Percentiles rank a stretch among this genome's conserved stretches.
phyloP scores from a whole-genome alignment of 2,888 invertebrate genomes.

The Apodemia mormo region DNA sequence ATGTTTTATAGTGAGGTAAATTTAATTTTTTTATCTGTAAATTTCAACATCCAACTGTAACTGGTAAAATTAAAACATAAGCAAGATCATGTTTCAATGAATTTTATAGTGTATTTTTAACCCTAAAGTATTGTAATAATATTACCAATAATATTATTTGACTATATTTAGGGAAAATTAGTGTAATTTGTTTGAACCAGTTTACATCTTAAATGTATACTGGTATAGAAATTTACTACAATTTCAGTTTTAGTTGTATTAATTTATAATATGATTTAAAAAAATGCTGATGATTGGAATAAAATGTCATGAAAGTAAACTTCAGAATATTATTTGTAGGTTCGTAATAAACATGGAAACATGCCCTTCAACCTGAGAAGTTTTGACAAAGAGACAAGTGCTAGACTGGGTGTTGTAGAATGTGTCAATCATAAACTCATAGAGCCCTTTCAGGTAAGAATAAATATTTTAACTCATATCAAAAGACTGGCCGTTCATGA shows the following conservation, averaged over 20 bases:
- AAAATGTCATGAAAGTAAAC: background rate
- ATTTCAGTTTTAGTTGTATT: too few relatives aligned
- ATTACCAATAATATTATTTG: conserved; percentile 33
- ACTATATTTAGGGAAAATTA: conserved; percentile 45
- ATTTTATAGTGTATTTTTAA: background rate
- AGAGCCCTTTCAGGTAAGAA: conserved; percentile 96
- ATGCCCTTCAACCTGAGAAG: conserved; percentile 98
- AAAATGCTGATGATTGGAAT: too few relatives aligned
- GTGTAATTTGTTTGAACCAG: conserved; percentile 55
- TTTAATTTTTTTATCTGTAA: background rate
- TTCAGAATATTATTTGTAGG: conserved; percentile 55
- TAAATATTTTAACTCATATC: too few relatives aligned
- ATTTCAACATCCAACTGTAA: too few relatives aligned
- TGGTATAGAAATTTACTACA: conserved; percentile 56
- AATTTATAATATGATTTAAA: too few relatives aligned
- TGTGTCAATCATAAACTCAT: conserved; percentile 99
- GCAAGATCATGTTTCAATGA: background rate
- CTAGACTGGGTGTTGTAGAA: conserved; percentile 98
- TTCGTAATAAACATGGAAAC: conserved; percentile 94
- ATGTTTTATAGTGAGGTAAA: conserved; percentile 91
- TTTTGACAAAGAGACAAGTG: conserved; percentile 98
- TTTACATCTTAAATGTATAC: conserved; percentile 40
- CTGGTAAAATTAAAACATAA: background rate
- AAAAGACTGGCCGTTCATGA: too few relatives aligned
- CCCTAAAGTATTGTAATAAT: conserved; percentile 29